phyloP scores from a whole-genome alignment of 2,113 vertebrate species.

The Tamias sibiricus region DNA sequence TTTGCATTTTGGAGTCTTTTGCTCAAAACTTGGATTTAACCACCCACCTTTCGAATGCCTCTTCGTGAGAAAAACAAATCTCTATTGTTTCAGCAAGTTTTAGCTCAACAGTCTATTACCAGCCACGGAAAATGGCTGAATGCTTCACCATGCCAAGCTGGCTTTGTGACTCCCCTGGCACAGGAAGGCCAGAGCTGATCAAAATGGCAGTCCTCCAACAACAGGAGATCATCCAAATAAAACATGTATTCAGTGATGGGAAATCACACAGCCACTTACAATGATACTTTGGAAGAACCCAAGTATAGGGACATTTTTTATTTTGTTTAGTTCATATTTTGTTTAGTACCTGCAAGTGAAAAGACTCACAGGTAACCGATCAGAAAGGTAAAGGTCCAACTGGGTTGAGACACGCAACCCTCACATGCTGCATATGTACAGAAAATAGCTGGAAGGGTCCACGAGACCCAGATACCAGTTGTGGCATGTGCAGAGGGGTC shows the following conservation, averaged over 20 bases:
- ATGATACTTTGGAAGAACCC: background rate
- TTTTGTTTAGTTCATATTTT: background rate
- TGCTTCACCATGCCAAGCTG: rapidly evolving
- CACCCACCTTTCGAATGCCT: background rate
- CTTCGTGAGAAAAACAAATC: background rate
- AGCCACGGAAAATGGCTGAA: background rate
- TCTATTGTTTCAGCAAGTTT: background rate
- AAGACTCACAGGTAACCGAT: background rate
- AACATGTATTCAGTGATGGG: background rate
- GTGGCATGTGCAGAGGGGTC: background rate
- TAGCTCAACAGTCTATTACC: background rate
- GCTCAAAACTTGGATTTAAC: background rate
- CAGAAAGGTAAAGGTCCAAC: background rate
- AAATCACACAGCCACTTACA: background rate
- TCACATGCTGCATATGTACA: rapidly evolving
- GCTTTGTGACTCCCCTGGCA: background rate
- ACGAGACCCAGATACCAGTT: background rate
- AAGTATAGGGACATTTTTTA: background rate
- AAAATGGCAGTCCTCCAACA: background rate
- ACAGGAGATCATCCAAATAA: background rate
- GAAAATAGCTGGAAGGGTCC: background rate
- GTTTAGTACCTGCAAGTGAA: background rate
- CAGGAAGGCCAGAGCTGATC: background rate
- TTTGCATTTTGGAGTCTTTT: background rate
- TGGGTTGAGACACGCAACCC: background rate